phyloP scores from a whole-genome alignment of 2,113 vertebrate genomes.

The Cebidichthys violaceus region DNA sequence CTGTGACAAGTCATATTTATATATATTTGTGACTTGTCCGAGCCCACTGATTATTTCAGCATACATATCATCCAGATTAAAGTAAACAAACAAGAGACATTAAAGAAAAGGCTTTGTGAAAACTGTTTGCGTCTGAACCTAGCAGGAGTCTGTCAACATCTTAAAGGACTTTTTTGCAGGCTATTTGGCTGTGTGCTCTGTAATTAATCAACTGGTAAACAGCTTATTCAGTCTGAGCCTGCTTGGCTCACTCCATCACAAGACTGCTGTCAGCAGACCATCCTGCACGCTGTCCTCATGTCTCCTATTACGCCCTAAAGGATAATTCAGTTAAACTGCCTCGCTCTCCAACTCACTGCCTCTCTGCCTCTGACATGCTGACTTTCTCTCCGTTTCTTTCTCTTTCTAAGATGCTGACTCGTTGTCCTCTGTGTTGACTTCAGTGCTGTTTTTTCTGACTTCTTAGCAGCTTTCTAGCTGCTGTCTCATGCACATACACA shows the following conservation, averaged over 20 bases:
- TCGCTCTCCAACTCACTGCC: conserved; percentile 29
- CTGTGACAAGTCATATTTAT: not conserved
- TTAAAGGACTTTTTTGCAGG: conserved; percentile 3
- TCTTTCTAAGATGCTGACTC: conserved; percentile 41
- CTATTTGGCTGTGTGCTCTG: not conserved
- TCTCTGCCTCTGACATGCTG: conserved; percentile 44
- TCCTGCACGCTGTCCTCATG: conserved; percentile 65
- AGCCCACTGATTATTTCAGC: not conserved
- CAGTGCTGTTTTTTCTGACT: not conserved
- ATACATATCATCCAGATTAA: not conserved
- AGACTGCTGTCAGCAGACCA: conserved; percentile 79
- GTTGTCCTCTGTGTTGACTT: conserved; percentile 24
- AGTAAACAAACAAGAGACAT: not conserved
- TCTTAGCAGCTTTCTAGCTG: not conserved
- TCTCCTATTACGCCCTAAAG: conserved; percentile 68
- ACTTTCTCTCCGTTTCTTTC: conserved; percentile 27
- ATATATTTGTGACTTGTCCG: not conserved
- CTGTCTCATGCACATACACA: not conserved
- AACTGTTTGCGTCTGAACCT: too few relatives aligned
- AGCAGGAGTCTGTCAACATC: conserved; percentile 10
- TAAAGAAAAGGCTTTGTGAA: not conserved
- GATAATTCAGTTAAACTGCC: conserved; percentile 67
- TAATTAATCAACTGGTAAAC: conserved; percentile 65
- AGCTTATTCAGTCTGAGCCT: conserved; percentile 58
- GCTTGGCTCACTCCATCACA: conserved; percentile 67